Conservation (phyloP, 1,140 invertebrate genomes). For the Ganaspis sp. region DNA sequence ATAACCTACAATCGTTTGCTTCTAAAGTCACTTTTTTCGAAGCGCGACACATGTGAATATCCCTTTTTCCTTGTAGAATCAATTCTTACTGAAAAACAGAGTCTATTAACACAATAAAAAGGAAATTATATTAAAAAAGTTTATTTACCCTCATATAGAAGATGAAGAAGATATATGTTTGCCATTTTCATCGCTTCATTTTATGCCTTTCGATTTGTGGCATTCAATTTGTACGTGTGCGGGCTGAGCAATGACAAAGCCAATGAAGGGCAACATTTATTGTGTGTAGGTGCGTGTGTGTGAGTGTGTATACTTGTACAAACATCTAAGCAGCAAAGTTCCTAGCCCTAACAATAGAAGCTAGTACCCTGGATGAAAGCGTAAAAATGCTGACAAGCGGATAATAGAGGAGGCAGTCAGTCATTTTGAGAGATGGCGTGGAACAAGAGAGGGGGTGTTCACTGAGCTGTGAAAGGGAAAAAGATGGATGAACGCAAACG, state of each 20-base stretch:
- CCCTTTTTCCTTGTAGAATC: no score
- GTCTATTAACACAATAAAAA: no score
- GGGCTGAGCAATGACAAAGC: constrained; percentile 14
- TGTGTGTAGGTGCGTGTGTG: background rate
- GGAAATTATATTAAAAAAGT: background rate
- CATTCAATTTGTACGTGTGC: constrained; percentile 20
- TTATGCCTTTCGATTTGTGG: constrained; percentile 27
- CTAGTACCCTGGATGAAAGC: constrained; percentile 72
- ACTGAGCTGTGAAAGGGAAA: constrained; percentile 75
- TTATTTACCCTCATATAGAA: background rate
- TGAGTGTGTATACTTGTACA: background rate
- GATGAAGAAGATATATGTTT: constrained; percentile 20
- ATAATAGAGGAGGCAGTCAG: constrained; percentile 77
- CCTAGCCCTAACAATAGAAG: constrained; percentile 41
- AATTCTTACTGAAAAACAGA: no score
- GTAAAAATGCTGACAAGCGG: constrained; percentile 77
- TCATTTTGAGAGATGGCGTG: constrained; percentile 76
- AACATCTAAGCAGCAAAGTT: background rate
- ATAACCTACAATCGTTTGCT: no score
- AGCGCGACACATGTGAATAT: no score
- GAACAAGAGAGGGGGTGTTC: constrained; percentile 68
- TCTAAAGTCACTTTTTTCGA: no score
- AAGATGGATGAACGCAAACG: constrained; percentile 76
- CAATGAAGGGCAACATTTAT: constrained; percentile 23
- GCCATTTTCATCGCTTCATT: constrained; percentile 19